Conservation (phyloP, 2,888 invertebrate genomes). For the Amiota mariae region DNA sequence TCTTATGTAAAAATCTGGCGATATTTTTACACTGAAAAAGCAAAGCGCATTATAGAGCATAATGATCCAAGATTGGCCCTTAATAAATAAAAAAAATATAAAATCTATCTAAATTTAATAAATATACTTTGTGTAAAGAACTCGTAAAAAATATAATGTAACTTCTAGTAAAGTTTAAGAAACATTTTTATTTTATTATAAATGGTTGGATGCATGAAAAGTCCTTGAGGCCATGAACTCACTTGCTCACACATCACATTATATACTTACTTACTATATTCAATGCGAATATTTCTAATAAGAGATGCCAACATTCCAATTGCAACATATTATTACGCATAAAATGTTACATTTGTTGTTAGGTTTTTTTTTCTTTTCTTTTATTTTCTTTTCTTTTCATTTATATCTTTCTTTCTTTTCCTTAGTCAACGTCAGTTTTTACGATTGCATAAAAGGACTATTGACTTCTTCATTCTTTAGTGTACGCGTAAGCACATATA, state of each 20-base stretch:
- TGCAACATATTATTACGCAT: constrained; percentile 14
- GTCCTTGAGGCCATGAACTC: neutral
- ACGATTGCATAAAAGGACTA: constrained; percentile 49
- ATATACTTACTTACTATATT: neutral
- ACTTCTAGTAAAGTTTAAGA: neutral
- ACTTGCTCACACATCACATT: constrained; percentile 3
- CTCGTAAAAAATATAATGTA: neutral
- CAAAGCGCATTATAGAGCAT: too few species aligned
- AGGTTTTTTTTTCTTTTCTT: neutral
- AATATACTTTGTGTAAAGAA: neutral
- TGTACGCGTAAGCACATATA: neutral
- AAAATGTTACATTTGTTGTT: constrained; percentile 14
- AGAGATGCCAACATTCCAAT: constrained; percentile 3
- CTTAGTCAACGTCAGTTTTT: constrained; percentile 50
- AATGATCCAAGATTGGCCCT: too few species aligned
- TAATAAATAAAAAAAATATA: too few species aligned
- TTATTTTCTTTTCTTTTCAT: constrained; percentile 19
- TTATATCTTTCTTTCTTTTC: constrained; percentile 9
- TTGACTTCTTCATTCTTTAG: neutral
- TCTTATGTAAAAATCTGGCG: too few species aligned
- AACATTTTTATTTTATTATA: neutral
- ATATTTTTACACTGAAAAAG: too few species aligned
- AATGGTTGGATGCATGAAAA: neutral
- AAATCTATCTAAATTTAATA: neutral
- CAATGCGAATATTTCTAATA: constrained; percentile 7